These are phyloP conservation scores for Chelonia mydas DNA, from an alignment of 2,797 vertebrate species.

Conservation along the genomic window DNA sequence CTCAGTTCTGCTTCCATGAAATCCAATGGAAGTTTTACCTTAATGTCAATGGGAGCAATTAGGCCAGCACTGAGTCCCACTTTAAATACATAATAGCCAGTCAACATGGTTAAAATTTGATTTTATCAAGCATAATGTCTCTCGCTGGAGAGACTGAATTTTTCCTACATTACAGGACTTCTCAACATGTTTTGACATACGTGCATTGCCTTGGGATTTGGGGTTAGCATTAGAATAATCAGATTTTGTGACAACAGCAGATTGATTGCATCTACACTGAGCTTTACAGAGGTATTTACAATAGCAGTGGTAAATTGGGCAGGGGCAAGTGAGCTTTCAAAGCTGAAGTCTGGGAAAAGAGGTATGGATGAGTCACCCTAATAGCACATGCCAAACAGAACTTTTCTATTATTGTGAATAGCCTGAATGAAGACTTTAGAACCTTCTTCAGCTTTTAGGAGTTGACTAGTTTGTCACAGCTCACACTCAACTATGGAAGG, in stretches of 20 bases:
- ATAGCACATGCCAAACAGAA: background rate
- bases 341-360: background rate
- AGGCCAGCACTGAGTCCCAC: background rate
- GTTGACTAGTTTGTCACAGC: background rate
- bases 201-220: background rate
- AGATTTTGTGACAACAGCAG: background rate
- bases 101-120: background rate
- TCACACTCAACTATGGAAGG: background rate
- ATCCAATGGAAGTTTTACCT: background rate
- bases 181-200: accelerated
- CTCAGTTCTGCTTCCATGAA: background rate
- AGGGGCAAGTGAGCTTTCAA: background rate
- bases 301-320: background rate
- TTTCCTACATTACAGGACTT: background rate
- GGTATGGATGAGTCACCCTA: background rate
- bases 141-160: background rate
- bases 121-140: background rate
- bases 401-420: background rate
- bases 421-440: background rate
- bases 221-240: background rate
- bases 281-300: background rate
- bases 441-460: background rate
- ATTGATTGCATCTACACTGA: background rate
- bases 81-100: background rate
- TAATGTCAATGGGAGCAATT: background rate